Base-by-base conservation (phyloP, 1,140 invertebrate species). In the Aphaenogaster rudis region DNA sequence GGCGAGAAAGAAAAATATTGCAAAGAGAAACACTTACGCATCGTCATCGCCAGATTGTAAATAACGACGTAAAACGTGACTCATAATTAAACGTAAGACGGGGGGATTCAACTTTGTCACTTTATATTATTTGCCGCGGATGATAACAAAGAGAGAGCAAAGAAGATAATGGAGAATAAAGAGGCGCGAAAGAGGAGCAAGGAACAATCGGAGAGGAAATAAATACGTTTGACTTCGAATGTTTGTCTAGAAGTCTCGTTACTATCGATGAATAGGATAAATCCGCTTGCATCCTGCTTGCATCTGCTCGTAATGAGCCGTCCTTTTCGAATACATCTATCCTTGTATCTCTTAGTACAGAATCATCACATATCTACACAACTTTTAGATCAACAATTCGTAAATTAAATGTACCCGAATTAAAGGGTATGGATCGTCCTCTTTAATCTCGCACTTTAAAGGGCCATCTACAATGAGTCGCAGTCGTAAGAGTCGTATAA, bases 201-300 rank as follows among this genome's bases (percentile, higher is more conserved):
- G 69, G 66, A 74, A 82, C 52, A 82, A 82, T 72, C 33, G 66
- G 8, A 7, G 33, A 72, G 11, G 13, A 52, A 28, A 63, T 63
- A 69, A 69, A 69, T 48, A 71, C 57, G 15, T 76, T 76, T 39
- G 54, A 74, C 54, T 74, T 61, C 11, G 28, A 39, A 61, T 76
- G 80, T 74, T 84, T 59, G 67, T 50, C 28, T 84, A 72, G 67
- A 74, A 82, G 57, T 63, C 80, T 84, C 69, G n/a, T 84, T 84
- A 76, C 15, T 45, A 61, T 50, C 69, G 54, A 84, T 84, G 80
- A 84, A 84, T 84, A 84, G 54, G 57, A 82, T 59, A 72, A 84
- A 76, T 76, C 54, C 45, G 67, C 21, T 57, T 28, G 64, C 36
- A 71, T 57, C n/a, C 13, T 50, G 17, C 61, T 59, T 33, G 80